Evolutionary conservation across 2,797 vertebrate species (phyloP).

Genomic region (Sebastes iracundus): DNA sequence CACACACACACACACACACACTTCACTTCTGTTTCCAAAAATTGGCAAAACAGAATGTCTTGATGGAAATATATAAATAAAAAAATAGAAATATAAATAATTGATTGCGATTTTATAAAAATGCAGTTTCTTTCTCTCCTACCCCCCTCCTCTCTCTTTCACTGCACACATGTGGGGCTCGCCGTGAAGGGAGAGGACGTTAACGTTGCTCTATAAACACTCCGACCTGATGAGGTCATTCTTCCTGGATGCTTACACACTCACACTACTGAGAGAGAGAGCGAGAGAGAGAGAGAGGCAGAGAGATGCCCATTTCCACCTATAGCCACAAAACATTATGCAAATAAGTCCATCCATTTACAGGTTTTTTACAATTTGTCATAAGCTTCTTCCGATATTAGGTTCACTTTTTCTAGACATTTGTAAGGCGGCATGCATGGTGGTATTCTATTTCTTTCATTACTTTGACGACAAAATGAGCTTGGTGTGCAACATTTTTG

Average conservation of each 20-base stretch:
- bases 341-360: not conserved
- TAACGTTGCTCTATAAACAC: conserved; percentile 40
- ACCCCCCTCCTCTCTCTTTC: not conserved
- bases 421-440: not conserved
- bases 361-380: not conserved
- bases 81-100: not conserved
- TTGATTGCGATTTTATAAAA: not conserved
- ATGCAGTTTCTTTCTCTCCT: not conserved
- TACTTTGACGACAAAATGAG: not conserved
- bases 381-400: not conserved
- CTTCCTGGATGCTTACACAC: conserved; percentile 8
- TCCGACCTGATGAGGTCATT: conserved; percentile 36
- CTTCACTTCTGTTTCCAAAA: not conserved
- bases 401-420: not conserved
- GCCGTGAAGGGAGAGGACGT: not conserved
- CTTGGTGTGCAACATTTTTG: not conserved
- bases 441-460: not conserved
- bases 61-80: not conserved
- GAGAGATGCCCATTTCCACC: not conserved
- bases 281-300: not conserved
- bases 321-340: not conserved
- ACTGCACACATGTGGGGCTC: not conserved
- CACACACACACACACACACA: too few species aligned
- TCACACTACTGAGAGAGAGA: not conserved
- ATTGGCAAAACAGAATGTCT: not conserved